Evolutionary conservation across 2,113 vertebrate genomes (phyloP).

Genomic region (Corythornis cristatus): DNA sequence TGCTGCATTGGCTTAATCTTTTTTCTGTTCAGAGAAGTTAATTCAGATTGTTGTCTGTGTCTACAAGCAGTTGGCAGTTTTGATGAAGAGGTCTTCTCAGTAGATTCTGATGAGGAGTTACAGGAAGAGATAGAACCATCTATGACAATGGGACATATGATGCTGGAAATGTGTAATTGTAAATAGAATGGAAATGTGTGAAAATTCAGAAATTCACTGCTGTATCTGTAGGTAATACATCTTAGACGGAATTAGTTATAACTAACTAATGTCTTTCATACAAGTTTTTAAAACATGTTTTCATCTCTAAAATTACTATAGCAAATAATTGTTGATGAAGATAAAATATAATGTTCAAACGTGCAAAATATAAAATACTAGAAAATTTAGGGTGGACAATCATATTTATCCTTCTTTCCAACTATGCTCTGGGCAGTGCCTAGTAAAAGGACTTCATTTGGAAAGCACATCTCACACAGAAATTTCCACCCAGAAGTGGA

Average conservation of each 20-base stretch:
- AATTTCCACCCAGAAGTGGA: not conserved
- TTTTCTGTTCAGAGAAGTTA: not conserved
- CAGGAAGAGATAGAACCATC: not conserved
- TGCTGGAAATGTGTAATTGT: not conserved
- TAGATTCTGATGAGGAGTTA: not conserved
- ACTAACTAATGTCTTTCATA: not conserved
- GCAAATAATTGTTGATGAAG: not conserved
- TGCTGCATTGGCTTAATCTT: not conserved
- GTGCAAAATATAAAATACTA: not conserved
- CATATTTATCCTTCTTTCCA: not conserved
- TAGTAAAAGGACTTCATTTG: not conserved
- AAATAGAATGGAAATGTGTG: not conserved
- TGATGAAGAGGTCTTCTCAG: not conserved
- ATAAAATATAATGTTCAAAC: not conserved
- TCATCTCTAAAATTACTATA: not conserved
- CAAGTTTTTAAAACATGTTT: not conserved
- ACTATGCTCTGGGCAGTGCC: not conserved
- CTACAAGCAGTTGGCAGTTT: not conserved
- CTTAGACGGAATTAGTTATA: not conserved
- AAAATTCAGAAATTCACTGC: not conserved
- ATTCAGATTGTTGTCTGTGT: not conserved
- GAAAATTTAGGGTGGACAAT: not conserved
- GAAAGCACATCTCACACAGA: not conserved
- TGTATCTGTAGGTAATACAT: not conserved
- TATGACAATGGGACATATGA: not conserved